Evolutionary conservation across 2,888 invertebrate species (phyloP).

Genomic region (Drosophila meridiana): DNA sequence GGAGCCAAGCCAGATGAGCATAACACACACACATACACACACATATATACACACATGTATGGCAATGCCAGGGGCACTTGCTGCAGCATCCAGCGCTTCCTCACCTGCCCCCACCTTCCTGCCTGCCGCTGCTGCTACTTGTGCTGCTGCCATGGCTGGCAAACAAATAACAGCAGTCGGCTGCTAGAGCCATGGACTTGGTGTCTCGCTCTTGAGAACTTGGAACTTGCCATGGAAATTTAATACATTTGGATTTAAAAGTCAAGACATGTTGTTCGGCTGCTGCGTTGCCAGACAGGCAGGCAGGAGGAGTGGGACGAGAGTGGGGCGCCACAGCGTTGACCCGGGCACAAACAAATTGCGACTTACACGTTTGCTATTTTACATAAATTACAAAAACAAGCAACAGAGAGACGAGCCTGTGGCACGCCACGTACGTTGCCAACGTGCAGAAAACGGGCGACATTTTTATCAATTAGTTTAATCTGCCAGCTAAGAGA

Average conservation of each 20-base stretch:
- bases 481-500: constrained; percentile 60
- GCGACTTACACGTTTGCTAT: constrained; percentile 79
- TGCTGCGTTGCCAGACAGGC: constrained; percentile 61
- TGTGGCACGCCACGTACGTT: constrained; percentile 62
- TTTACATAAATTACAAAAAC: constrained; percentile 76
- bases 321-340: constrained; percentile 25
- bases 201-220: constrained; percentile 57
- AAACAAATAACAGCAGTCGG: constrained; percentile 46
- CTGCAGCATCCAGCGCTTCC: constrained; percentile 19
- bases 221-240: constrained; percentile 70
- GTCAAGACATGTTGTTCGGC: constrained; percentile 73
- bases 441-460: constrained; percentile 67
- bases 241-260: constrained; percentile 80
- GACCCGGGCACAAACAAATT: constrained; percentile 74
- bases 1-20: constrained; percentile 59
- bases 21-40: constrained; percentile 26
- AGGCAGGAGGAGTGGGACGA: neutral
- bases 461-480: constrained; percentile 81
- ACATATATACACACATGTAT: neutral
- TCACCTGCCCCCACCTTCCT: neutral
- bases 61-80: constrained; percentile 56
- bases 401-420: constrained; percentile 42
- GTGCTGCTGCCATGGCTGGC: constrained; percentile 23
- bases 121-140: neutral
- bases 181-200: constrained; percentile 30